These are phyloP conservation scores for Nymphalis polychloros DNA, from an alignment of 2,888 invertebrate genomes.

Conservation along the genomic window DNA sequence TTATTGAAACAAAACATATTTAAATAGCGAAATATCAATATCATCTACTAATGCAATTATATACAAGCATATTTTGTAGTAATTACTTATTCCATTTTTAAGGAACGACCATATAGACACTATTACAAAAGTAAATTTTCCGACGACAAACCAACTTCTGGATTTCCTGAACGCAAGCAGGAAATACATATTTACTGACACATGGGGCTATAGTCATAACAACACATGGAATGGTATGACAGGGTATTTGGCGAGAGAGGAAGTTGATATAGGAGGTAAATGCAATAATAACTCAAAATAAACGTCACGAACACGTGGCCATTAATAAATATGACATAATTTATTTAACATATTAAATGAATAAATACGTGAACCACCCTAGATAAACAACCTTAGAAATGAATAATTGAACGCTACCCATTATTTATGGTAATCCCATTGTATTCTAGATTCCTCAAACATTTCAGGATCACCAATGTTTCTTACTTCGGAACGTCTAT, in stretches of 20 bases:
- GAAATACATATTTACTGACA: conserved; percentile 74
- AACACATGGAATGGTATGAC: conserved; percentile 85
- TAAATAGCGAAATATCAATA: too few relatives aligned
- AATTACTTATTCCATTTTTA: too few relatives aligned
- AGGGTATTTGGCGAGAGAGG: conserved; percentile 80
- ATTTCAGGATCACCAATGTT: conserved; percentile 84
- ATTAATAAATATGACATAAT: too few relatives aligned
- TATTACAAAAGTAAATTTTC: conserved; percentile 84
- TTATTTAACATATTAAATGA: too few relatives aligned
- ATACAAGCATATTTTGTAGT: background rate
- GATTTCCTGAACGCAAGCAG: conserved; percentile 82
- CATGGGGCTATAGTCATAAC: conserved; percentile 84
- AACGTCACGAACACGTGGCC: too few relatives aligned
- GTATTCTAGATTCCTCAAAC: background rate
- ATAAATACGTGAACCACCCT: too few relatives aligned
- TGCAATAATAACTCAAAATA: background rate
- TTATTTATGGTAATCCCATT: background rate
- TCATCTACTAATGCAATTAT: background rate
- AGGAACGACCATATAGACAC: conserved; percentile 80
- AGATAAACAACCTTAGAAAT: too few relatives aligned
- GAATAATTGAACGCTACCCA: background rate
- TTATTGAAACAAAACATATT: too few relatives aligned
- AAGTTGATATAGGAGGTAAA: conserved; percentile 84
- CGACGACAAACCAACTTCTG: conserved; percentile 80
- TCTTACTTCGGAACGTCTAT: conserved; percentile 82